Base-by-base conservation (phyloP, 2,888 invertebrate species). In the Petrolisthes cinctipes region DNA sequence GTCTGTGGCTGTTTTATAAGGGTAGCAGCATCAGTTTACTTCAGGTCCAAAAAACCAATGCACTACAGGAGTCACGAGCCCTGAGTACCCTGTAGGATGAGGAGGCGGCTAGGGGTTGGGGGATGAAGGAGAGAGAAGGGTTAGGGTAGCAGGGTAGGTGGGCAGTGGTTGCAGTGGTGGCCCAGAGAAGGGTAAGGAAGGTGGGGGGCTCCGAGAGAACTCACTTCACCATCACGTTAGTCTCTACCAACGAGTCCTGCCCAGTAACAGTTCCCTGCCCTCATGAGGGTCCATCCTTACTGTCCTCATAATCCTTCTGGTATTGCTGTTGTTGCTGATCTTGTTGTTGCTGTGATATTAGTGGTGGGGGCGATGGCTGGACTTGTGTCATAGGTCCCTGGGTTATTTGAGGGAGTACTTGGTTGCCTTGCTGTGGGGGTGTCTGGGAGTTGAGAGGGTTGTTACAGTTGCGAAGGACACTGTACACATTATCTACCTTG, bases 401-500 rank as follows among this genome's bases (percentile, higher is more conserved):
- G 78, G 56, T 86, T 56, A 87, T 71, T 66, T 86, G 86, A 7
- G 84, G 82, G 73, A 89, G 84, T 53, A 83, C 87, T 57, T 83
- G 87, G 51, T 66, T 75, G 53, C 88, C 88, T 51, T 83, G 83
- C 79, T 88, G 82, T 5, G 86, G 81, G 20, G 89, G 66, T 2
- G 76, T 57, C 73, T 89, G 89, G n/a, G 86, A 87, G 57, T 89
- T 89, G 37, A 89, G 82, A 17, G 89, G 89, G 56, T 86, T 87
- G 86, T 88, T 86, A 68, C 89, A 89, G 82, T 97, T 97, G 93
- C 97, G 96, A 93, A 98, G 94, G 94, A 97, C 97, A 93, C 97
- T 96, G 94, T 98, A 99, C 91, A 99, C 98, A 94, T 97, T 97
- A 94, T 99, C 98, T 93, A 97, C 97, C 94, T 96, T 97, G 94